A percentile compares a stretch with the other conserved stretches of the same genome.
These are phyloP conservation scores for Oryzaephilus surinamensis DNA, from an alignment of 1,140 invertebrate genomes.

Conservation along the genomic window DNA sequence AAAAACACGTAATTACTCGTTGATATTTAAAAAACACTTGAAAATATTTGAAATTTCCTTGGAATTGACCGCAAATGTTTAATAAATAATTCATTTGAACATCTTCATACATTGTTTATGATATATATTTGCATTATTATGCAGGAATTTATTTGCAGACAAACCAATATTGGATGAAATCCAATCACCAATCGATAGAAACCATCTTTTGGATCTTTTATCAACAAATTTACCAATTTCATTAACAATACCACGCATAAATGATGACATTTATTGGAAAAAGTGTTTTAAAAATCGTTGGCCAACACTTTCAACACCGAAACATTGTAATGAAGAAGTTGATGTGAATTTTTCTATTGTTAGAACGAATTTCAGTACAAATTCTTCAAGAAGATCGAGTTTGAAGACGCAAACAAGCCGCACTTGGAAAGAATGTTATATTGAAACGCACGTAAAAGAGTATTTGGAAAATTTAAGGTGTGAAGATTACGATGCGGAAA, in stretches of 20 bases:
- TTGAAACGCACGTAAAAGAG: conserved; percentile 38
- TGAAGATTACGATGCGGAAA: conserved; percentile 39
- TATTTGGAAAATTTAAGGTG: conserved; percentile 41
- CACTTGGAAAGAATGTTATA: conserved; percentile 39
- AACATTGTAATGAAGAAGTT: conserved; percentile 4
- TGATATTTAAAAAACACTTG: too few relatives aligned
- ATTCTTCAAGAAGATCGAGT: conserved; percentile 3
- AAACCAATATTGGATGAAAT: conserved; percentile 31
- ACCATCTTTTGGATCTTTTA: conserved; percentile 38
- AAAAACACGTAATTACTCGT: too few relatives aligned
- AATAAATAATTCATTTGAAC: not conserved
- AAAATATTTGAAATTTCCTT: not conserved
- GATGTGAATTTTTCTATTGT: conserved; percentile 8
- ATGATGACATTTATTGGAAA: conserved; percentile 42
- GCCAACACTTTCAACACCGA: conserved; percentile 21
- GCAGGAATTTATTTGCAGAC: conserved; percentile 27
- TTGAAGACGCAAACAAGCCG: conserved; percentile 19
- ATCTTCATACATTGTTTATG: not conserved
- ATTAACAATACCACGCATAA: conserved; percentile 38
- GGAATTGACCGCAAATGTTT: not conserved
- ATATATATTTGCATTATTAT: too few relatives aligned
- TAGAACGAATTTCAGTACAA: conserved; percentile 3
- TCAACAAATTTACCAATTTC: conserved; percentile 36
- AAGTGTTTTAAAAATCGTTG: conserved; percentile 37
- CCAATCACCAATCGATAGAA: conserved; percentile 35